Base-by-base conservation (phyloP, 2,888 invertebrate genomes). In the Lordiphosa fenestrarum region DNA sequence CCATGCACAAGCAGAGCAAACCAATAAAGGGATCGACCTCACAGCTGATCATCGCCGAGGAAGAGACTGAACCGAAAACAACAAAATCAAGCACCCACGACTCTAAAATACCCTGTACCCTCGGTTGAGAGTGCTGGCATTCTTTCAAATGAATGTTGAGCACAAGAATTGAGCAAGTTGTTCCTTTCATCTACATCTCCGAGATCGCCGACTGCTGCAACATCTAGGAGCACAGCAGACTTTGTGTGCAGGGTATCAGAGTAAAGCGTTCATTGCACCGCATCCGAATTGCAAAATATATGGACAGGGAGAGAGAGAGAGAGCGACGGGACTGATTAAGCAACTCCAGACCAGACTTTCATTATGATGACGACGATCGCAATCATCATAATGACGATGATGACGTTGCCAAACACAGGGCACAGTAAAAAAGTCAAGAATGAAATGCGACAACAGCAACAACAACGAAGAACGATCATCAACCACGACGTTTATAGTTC, bases 401-500 rank as follows among this genome's bases (percentile, higher is more conserved):
- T 77, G 76, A 84, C 84, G 76, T 81, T 84, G 84, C 74, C 84
- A 81, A 73, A 81, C 71, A 52, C 56, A 49, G 60, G 44, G 49
- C 40, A 56, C 53, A 46, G 42, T 52, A 40, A 25, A 61, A 62
- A 68, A 72, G 59, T 69, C 78, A 83, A 83, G 80, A 78, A 81
- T 75, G 69, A 75, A 81, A 69, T 80, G 69, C 73, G 73, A 66
- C 65, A 51, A 21, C 41, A 42, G 36, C 30, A 61, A 55, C 50
- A 63, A 54, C 51, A 59, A 46, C 63, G 53, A 61, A 50, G 66
- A 65, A 66, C 25, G 49, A 50, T 39, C 50, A 50, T 50, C 25
- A 40, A 38, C 33, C 30, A 56, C 64, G 47, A 84, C 86, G 80
- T 87, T 84, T 73, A 87, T 85, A 85, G 88, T 85, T 88, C 86